Conservation (phyloP, 2,113 vertebrate genomes). For the Nematolebias whitei region DNA sequence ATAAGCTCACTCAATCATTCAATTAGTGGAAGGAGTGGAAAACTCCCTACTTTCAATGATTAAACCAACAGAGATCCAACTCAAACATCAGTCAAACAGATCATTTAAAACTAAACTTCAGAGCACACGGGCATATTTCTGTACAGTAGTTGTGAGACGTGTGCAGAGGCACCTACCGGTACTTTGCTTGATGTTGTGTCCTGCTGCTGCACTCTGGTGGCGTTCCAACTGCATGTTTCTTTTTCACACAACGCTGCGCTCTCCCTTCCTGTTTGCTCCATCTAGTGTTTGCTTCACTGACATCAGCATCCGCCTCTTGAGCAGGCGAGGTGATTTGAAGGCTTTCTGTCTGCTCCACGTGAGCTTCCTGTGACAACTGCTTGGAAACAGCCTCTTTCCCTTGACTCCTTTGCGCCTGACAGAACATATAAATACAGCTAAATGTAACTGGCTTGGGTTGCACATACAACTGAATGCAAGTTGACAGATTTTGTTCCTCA, state of each 20-base stretch:
- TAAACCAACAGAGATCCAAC: too few relatives aligned
- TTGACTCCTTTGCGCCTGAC: slow-evolving; percentile 61
- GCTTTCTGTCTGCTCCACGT: slow-evolving; percentile 24
- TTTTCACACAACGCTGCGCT: slow-evolving; percentile 8
- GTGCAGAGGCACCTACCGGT: too few relatives aligned
- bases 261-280: slow-evolving; percentile 17
- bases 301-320: slow-evolving; percentile 18
- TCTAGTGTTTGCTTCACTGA: slow-evolving; percentile 8
- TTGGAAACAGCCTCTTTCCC: slow-evolving; percentile 39
- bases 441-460: neutral
- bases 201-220: slow-evolving; percentile 69
- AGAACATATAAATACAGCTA: slow-evolving; percentile 3
- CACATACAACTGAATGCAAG: neutral
- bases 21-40: too few relatives aligned
- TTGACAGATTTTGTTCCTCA: slow-evolving; percentile 8
- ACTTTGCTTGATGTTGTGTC: slow-evolving; percentile 37
- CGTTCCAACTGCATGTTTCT: slow-evolving; percentile 13
- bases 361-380: slow-evolving; percentile 15
- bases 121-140: too few relatives aligned
- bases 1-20: too few relatives aligned
- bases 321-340: slow-evolving; percentile 43
- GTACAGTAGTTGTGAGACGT: too few relatives aligned
- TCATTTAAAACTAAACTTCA: too few relatives aligned
- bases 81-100: too few relatives aligned
- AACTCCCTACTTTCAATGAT: too few relatives aligned